Conservation (phyloP, 1,140 invertebrate genomes). For the Copidosoma floridanum region DNA sequence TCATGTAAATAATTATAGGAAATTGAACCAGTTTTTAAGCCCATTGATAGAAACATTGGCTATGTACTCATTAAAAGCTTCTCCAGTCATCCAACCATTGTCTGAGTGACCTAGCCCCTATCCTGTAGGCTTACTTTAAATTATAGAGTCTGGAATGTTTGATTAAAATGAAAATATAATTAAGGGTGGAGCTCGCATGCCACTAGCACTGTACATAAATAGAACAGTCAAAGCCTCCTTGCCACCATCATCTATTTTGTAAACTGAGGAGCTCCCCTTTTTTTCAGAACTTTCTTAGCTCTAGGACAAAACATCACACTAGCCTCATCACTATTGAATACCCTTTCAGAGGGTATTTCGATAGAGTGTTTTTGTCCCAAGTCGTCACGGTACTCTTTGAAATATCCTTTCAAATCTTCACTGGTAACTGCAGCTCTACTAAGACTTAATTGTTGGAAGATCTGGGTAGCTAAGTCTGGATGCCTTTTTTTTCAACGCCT, state of each 20-base stretch:
- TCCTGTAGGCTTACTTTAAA: constrained; percentile 26
- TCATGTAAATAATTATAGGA: constrained; percentile 44
- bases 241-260: constrained; percentile 31
- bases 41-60: constrained; percentile 37
- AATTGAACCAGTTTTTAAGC: constrained; percentile 32
- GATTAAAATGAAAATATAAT: constrained; percentile 35
- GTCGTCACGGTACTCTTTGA: not conserved
- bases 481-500: constrained; percentile 19
- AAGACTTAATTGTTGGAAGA: constrained; percentile 17
- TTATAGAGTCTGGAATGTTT: constrained; percentile 30
- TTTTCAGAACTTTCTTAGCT: constrained; percentile 35
- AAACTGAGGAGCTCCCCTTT: constrained; percentile 44
- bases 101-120: constrained; percentile 45
- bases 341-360: constrained; percentile 11
- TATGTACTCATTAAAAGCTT: constrained; percentile 50
- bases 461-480: constrained; percentile 11
- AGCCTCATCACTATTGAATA: constrained; percentile 32
- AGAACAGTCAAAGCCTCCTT: constrained; percentile 39
- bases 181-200: constrained; percentile 33
- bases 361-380: constrained; percentile 19
- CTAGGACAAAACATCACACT: constrained; percentile 40
- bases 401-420: constrained; percentile 27
- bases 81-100: constrained; percentile 51
- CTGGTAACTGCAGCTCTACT: constrained; percentile 20
- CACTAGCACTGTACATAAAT: constrained; percentile 36